phyloP scores from a whole-genome alignment of 2,888 invertebrate species.

The Caenorhabditis angaria region DNA sequence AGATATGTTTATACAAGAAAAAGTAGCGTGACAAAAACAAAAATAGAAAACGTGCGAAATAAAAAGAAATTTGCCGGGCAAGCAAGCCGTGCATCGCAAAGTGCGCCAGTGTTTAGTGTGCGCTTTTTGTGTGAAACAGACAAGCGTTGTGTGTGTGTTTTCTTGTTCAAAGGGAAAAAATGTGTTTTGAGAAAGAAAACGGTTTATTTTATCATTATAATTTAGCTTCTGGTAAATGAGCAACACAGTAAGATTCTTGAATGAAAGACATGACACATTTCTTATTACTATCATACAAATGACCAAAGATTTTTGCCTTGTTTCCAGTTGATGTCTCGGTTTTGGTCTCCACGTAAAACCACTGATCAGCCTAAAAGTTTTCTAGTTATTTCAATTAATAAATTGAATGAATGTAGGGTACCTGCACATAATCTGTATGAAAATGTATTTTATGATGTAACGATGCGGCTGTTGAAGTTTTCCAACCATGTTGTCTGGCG shows the following conservation, averaged over 20 bases:
- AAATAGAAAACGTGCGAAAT: slow-evolving; percentile 12
- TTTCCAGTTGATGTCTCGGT: slow-evolving; percentile 35
- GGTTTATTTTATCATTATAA: neutral
- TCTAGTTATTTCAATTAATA: slow-evolving; percentile 2
- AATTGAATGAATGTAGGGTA: neutral
- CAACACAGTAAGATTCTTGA: slow-evolving; percentile 37
- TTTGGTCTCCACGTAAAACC: slow-evolving; percentile 34
- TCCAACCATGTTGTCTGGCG: slow-evolving; percentile 12
- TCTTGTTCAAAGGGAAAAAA: neutral
- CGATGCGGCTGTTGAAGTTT: slow-evolving; percentile 25
- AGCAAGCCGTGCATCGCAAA: slow-evolving; percentile 22
- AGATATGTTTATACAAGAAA: slow-evolving; percentile 15
- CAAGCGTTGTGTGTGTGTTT: neutral
- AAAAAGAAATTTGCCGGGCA: neutral
- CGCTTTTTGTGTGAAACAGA: neutral
- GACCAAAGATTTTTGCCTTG: slow-evolving; percentile 38
- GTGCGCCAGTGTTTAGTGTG: slow-evolving; percentile 11
- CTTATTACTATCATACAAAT: slow-evolving; percentile 29
- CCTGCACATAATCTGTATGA: slow-evolving; percentile 33
- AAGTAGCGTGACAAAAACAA: neutral
- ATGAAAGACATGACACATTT: slow-evolving; percentile 34
- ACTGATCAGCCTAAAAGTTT: slow-evolving; percentile 34
- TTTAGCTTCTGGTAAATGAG: slow-evolving; percentile 3
- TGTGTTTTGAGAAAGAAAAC: neutral
- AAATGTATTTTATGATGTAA: slow-evolving; percentile 44